Percentiles rank a stretch among this genome's conserved stretches.
These are phyloP conservation scores for Meloidogyne chitwoodi DNA, from an alignment of 1,140 invertebrate genomes.

Conservation along the genomic window DNA sequence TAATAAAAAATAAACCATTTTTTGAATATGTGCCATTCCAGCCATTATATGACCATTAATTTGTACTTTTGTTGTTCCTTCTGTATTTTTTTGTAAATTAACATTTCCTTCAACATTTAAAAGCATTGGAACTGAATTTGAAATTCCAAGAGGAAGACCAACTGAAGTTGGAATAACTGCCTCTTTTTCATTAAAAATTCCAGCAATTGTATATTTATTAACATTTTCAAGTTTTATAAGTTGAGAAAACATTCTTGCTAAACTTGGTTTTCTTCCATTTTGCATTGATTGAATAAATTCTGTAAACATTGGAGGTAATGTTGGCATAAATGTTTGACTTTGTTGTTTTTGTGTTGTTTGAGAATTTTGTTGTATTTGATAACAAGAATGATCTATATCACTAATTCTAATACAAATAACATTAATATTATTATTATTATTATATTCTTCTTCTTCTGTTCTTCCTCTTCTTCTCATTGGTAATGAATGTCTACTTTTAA, in stretches of 20 bases:
- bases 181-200: conserved; percentile 33
- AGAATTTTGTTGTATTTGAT: too few relatives aligned
- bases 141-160: conserved; percentile 30
- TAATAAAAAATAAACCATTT: conserved; percentile 10
- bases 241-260: background rate
- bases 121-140: conserved; percentile 19
- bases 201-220: conserved; percentile 5
- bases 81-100: conserved; percentile 3
- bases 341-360: conserved; percentile 28
- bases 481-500: conserved; percentile 29
- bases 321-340: background rate
- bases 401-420: conserved; percentile 14
- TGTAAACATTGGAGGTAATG: background rate
- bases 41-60: conserved; percentile 6
- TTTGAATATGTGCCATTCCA: conserved; percentile 13
- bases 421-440: conserved; percentile 20
- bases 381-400: conserved; percentile 23
- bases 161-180: conserved; percentile 32
- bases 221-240: background rate
- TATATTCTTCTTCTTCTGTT: conserved; percentile 22
- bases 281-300: background rate
- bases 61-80: background rate
- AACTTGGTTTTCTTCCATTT: background rate
- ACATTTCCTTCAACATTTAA: conserved; percentile 2
- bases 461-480: conserved; percentile 5